A percentile compares a stretch with the other conserved stretches of the same genome.
These are phyloP conservation scores for Macroglossus sobrinus DNA, from an alignment of 2,113 vertebrate genomes.

Conservation along the genomic window DNA sequence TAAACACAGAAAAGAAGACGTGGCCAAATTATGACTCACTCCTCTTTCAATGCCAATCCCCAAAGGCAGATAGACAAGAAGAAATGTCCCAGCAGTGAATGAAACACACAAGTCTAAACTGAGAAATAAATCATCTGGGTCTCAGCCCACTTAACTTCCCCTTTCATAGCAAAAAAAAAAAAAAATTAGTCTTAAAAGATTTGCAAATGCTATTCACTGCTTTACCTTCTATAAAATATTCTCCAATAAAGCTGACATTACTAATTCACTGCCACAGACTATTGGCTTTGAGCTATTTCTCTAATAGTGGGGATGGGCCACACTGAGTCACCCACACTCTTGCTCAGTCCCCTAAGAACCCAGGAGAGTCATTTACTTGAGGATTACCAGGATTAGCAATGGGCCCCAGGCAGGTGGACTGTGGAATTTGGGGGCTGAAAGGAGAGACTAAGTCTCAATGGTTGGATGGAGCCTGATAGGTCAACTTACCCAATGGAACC, in stretches of 20 bases:
- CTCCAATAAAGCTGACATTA: neutral
- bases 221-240: neutral
- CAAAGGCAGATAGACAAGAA: slow-evolving; percentile 17
- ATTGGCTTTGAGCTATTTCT: slow-evolving; percentile 18
- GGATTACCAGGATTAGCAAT: neutral
- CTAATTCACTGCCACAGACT: neutral
- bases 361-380: neutral
- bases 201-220: neutral
- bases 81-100: neutral
- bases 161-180: neutral
- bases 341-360: neutral
- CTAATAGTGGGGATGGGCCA: neutral
- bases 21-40: slow-evolving; percentile 56
- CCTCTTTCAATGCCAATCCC: neutral
- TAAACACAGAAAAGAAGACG: slow-evolving; percentile 30
- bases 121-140: neutral
- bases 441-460: neutral
- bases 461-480: neutral
- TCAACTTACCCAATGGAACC: neutral
- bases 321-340: slow-evolving; percentile 29
- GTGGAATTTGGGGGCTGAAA: neutral
- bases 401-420: too few relatives aligned
- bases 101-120: slow-evolving; percentile 13
- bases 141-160: slow-evolving; percentile 28
- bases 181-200: neutral